These are phyloP conservation scores for Ibycter americanus DNA, from an alignment of 2,797 vertebrate genomes.

Conservation along the genomic window DNA sequence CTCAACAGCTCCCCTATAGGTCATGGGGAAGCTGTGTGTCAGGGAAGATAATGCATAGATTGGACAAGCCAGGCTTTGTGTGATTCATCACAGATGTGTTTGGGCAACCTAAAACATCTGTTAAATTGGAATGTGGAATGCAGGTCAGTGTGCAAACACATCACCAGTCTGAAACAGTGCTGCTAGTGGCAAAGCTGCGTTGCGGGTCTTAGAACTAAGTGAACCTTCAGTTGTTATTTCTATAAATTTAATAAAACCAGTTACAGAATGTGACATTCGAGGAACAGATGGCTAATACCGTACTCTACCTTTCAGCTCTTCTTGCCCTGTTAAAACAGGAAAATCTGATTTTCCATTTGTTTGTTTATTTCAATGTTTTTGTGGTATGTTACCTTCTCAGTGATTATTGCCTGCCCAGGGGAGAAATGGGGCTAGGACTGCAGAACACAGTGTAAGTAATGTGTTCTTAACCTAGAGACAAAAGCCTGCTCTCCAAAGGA, in stretches of 20 bases:
- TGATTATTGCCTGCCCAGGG: neutral
- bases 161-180: neutral
- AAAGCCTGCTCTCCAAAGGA: neutral
- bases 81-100: constrained; percentile 85
- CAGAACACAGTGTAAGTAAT: too few relatives aligned
- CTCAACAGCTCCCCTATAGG: constrained; percentile 10
- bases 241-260: neutral
- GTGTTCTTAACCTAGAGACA: neutral
- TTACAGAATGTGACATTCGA: neutral
- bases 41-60: neutral
- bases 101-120: constrained; percentile 88
- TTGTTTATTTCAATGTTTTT: neutral
- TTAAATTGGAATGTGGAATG: constrained; percentile 66
- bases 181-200: neutral
- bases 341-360: neutral
- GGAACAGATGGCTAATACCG: neutral
- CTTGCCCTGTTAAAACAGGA: neutral
- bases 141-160: constrained; percentile 75
- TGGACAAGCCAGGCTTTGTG: constrained; percentile 83
- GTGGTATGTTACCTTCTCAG: neutral
- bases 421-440: neutral
- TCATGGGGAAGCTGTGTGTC: neutral
- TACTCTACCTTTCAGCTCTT: neutral
- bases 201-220: neutral
- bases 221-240: neutral